These are phyloP conservation scores for Belgica antarctica DNA, from an alignment of 2,888 invertebrate genomes.

Conservation along the genomic window DNA sequence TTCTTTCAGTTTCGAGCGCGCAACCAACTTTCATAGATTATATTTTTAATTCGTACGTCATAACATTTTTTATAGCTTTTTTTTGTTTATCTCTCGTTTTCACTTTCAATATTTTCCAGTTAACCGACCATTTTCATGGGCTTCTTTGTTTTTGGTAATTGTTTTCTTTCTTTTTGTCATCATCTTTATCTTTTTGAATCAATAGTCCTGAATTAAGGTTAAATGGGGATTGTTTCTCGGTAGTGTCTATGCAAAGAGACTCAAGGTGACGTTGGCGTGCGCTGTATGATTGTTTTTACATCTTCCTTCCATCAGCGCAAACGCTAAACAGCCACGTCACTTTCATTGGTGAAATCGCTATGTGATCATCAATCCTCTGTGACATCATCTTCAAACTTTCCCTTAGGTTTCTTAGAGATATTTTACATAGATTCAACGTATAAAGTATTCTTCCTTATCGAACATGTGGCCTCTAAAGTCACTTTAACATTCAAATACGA, in stretches of 20 bases:
- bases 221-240: too few species aligned
- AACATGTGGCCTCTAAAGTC: not conserved
- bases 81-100: conserved; percentile 12
- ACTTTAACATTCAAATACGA: conserved; percentile 20
- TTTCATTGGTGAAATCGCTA: too few species aligned
- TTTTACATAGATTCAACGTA: not conserved
- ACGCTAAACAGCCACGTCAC: too few species aligned
- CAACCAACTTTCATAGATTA: conserved; percentile 40
- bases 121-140: conserved; percentile 7
- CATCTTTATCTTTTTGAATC: not conserved
- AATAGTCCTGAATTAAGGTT: not conserved
- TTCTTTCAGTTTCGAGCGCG: conserved; percentile 19
- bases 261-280: too few species aligned
- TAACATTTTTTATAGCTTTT: conserved; percentile 38
- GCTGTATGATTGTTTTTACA: too few species aligned
- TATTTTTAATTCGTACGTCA: conserved; percentile 33
- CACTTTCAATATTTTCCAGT: conserved; percentile 15
- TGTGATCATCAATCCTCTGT: too few species aligned
- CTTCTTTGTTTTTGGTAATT: not conserved
- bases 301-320: too few species aligned
- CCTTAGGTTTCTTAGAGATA: too few species aligned
- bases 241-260: too few species aligned
- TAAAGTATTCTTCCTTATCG: not conserved
- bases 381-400: too few species aligned
- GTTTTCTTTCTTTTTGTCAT: conserved; percentile 1